These are phyloP conservation scores for Aphis craccivora DNA, from an alignment of 1,140 invertebrate genomes.

Conservation along the genomic window DNA sequence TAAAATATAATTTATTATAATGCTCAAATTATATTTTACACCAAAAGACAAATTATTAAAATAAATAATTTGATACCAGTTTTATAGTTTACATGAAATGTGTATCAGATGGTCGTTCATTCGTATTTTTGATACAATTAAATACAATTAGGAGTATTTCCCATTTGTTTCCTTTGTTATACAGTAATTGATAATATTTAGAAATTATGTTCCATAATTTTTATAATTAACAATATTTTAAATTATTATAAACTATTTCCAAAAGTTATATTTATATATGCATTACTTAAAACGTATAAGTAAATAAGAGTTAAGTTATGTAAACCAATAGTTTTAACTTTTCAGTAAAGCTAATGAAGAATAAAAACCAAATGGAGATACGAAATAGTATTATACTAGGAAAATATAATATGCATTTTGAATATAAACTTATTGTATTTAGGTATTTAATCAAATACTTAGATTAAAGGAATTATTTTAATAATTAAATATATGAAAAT, in stretches of 20 bases:
- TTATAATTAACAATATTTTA: neutral
- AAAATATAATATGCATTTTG: no score
- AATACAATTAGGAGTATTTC: neutral
- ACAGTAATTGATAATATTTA: neutral
- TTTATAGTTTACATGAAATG: neutral
- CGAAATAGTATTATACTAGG: no score
- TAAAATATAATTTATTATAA: neutral
- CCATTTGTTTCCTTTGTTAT: neutral
- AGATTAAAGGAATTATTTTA: no score
- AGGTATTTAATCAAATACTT: no score
- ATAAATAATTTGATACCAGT: neutral
- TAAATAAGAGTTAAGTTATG: neutral
- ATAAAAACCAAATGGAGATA: neutral
- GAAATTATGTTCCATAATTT: neutral
- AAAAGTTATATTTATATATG: neutral
- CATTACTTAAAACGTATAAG: neutral
- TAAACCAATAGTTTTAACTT: neutral
- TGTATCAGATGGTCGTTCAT: neutral
- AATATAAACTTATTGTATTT: no score
- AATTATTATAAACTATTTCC: neutral
- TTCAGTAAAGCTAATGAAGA: neutral
- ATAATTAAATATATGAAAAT: no score
- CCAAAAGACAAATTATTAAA: neutral
- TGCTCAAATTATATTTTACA: neutral
- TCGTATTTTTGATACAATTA: neutral